Conservation (phyloP, 2,797 vertebrate species). For the Periparus ater region DNA sequence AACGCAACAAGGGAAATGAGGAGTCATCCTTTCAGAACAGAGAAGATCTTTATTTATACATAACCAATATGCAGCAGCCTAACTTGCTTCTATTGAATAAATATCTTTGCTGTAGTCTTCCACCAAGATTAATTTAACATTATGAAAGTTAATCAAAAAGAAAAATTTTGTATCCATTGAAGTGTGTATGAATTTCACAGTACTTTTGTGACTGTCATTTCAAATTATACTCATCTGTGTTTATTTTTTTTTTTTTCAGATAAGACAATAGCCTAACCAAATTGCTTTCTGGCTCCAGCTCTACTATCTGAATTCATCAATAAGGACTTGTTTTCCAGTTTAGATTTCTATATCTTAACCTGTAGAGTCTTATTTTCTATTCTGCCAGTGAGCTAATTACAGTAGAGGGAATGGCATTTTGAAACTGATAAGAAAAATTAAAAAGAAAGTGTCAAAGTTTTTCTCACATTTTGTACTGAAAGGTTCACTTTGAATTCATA, state of each 20-base stretch:
- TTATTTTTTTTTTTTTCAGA: slow-evolving; percentile 13
- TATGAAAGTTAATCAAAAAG: slow-evolving; percentile 38
- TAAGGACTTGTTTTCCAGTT: neutral
- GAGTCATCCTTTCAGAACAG: neutral
- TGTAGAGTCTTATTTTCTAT: neutral
- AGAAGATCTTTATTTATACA: neutral
- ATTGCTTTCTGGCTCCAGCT: neutral
- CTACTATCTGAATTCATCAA: neutral
- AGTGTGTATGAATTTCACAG: slow-evolving; percentile 35
- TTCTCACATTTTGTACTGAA: neutral
- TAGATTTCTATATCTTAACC: neutral
- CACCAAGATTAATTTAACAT: slow-evolving; percentile 46
- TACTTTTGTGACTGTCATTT: slow-evolving; percentile 52
- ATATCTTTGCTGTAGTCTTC: neutral
- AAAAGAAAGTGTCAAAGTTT: neutral
- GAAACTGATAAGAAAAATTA: neutral
- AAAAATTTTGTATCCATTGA: slow-evolving; percentile 31
- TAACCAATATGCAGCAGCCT: neutral
- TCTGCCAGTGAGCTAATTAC: neutral
- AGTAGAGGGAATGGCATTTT: neutral
- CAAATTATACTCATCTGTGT: neutral
- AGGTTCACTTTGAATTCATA: neutral
- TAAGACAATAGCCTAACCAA: neutral
- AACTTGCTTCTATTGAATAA: neutral
- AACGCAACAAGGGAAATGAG: neutral